Percentiles rank a stretch among this genome's conserved stretches.
These are phyloP conservation scores for Folsomia manolachei DNA, from an alignment of 2,888 invertebrate genomes.

Conservation along the genomic window DNA sequence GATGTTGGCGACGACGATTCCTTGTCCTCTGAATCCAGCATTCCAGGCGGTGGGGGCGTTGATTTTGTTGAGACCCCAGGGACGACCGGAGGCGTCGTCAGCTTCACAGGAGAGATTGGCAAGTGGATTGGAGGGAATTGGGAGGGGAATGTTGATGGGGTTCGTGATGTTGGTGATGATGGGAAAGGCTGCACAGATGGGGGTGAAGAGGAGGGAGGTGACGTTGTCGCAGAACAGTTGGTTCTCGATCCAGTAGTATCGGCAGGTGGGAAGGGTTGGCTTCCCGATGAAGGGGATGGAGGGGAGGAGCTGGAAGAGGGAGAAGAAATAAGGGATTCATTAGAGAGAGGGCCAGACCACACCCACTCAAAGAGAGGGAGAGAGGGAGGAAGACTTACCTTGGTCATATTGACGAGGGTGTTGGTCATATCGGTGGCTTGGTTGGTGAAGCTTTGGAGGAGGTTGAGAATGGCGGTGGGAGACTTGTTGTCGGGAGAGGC, in stretches of 20 bases:
- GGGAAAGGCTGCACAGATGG: background rate
- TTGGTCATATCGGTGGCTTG: background rate
- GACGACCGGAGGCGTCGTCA: background rate
- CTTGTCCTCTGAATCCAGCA: background rate
- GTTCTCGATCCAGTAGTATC: background rate
- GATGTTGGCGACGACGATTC: conserved; percentile 11
- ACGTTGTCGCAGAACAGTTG: conserved; percentile 21
- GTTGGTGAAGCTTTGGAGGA: background rate
- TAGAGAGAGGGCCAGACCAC: background rate
- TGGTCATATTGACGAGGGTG: background rate
- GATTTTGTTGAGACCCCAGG: conserved; percentile 3
- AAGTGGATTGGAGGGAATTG: background rate
- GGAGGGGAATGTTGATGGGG: background rate
- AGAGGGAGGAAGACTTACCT: background rate
- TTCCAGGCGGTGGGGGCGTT: background rate
- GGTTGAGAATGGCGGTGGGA: background rate
- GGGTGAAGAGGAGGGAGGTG: background rate
- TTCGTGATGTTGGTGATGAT: background rate
- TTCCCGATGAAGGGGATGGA: background rate
- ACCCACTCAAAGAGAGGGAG: background rate
- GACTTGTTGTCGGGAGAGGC: background rate
- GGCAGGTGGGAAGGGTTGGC: background rate
- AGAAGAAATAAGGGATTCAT: too few relatives aligned
- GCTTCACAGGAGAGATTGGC: background rate
- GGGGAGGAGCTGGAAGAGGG: too few relatives aligned